phyloP scores from a whole-genome alignment of 2,888 invertebrate genomes.

The Oscheius sp. region DNA sequence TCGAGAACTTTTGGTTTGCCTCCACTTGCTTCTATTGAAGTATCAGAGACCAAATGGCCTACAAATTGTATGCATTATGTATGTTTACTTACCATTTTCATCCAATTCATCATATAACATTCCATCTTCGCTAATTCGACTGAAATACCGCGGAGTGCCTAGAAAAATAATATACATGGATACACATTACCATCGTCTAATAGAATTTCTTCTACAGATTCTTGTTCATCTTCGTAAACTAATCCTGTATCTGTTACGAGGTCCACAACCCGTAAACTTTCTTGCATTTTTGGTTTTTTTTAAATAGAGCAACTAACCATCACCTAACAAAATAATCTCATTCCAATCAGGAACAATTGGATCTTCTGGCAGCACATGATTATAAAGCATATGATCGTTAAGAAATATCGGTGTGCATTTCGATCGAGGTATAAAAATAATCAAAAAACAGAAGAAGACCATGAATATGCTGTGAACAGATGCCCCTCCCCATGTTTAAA shows the following conservation, averaged over 20 bases:
- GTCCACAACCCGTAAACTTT: too few relatives aligned
- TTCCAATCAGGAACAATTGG: background rate
- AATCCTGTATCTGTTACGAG: background rate
- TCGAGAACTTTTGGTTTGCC: background rate
- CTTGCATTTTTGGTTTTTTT: background rate
- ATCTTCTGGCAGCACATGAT: background rate
- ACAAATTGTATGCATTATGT: background rate
- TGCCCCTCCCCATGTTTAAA: background rate
- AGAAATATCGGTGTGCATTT: background rate
- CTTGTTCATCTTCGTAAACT: conserved; percentile 3
- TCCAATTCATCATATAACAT: conserved; percentile 4
- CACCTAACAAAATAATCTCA: conserved; percentile 3
- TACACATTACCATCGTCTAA: background rate
- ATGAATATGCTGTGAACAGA: background rate
- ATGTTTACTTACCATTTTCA: background rate
- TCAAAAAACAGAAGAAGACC: background rate
- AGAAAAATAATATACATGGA: background rate
- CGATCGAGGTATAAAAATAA: background rate
- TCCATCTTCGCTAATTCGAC: background rate
- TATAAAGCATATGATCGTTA: background rate
- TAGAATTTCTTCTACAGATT: conserved; percentile 1
- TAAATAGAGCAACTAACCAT: background rate
- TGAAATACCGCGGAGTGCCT: background rate
- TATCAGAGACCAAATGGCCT: background rate
- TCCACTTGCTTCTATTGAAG: background rate